Evolutionary conservation across 2,797 vertebrate species (phyloP).

Genomic region (Rousettus madagascariensis): DNA sequence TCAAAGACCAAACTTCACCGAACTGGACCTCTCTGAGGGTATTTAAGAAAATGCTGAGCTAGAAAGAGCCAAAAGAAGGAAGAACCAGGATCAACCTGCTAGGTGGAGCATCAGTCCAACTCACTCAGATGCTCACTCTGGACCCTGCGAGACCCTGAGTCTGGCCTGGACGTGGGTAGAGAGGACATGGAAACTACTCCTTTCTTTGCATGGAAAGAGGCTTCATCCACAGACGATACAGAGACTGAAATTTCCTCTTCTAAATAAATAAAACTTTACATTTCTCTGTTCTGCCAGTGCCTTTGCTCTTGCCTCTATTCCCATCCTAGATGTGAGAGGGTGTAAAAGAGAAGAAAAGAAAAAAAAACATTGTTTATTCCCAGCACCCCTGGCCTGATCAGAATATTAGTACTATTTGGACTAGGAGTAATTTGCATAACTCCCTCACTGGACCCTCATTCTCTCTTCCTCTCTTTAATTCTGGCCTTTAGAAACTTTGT

Average conservation of each 20-base stretch:
- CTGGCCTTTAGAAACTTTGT: conserved; percentile 73
- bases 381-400: conserved; percentile 68
- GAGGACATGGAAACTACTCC: background rate
- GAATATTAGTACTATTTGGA: conserved; percentile 77
- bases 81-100: background rate
- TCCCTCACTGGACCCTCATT: conserved; percentile 73
- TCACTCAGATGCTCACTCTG: background rate
- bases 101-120: background rate
- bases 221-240: background rate
- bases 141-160: too few relatives aligned
- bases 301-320: background rate
- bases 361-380: conserved; percentile 74
- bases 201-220: background rate
- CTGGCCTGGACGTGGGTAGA: background rate
- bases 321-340: background rate
- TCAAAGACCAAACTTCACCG: background rate
- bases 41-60: background rate
- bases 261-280: conserved; percentile 70
- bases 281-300: conserved; percentile 16
- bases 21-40: background rate
- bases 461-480: conserved; percentile 70
- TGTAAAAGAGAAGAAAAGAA: conserved; percentile 2
- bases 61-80: background rate
- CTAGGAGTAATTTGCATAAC: conserved; percentile 79
- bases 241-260: conserved; percentile 1